Percentiles rank a stretch among this genome's conserved stretches.
These are phyloP conservation scores for Mormyrus hasselquistii DNA, from an alignment of 2,797 vertebrate genomes.

Conservation along the genomic window DNA sequence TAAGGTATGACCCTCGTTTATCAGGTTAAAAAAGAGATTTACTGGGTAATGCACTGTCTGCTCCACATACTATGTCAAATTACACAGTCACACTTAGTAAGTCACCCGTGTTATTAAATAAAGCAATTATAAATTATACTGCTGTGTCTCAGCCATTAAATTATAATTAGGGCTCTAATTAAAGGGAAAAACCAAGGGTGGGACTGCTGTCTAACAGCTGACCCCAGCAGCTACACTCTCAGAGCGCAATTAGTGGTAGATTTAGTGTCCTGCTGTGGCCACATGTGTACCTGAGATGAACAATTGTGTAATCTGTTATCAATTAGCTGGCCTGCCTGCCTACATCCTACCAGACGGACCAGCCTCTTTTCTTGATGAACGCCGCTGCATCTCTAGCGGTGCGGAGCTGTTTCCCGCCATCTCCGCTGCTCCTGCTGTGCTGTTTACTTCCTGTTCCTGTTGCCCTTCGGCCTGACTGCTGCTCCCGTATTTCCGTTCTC, in stretches of 20 bases:
- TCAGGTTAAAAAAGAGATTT: not conserved
- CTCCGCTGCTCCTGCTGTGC: conserved; percentile 38
- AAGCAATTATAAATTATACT: not conserved
- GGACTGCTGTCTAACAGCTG: conserved; percentile 32
- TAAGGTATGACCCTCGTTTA: not conserved
- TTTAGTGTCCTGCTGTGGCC: conserved; percentile 34
- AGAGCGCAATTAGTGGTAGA: conserved; percentile 41
- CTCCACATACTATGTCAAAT: conserved; percentile 39
- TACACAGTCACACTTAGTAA: conserved; percentile 41
- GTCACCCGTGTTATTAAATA: conserved; percentile 32
- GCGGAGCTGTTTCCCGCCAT: not conserved
- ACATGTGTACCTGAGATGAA: conserved; percentile 48
- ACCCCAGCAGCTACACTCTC: conserved; percentile 19
- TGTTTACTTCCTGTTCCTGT: conserved; percentile 53
- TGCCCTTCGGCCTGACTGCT: conserved; percentile 35
- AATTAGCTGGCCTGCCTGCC: conserved; percentile 40
- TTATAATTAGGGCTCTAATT: conserved; percentile 55
- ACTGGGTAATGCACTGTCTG: conserved; percentile 20
- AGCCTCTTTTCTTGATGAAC: conserved; percentile 41
- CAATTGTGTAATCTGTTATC: conserved; percentile 42
- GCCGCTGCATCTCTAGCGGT: conserved; percentile 1
- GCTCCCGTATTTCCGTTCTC: conserved; percentile 25
- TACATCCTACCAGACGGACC: conserved; percentile 24
- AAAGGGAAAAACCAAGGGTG: conserved; percentile 35
- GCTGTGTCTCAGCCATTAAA: conserved; percentile 34